These are phyloP conservation scores for Rousettus leschenaultii DNA, from an alignment of 2,113 vertebrate species.

Conservation along the genomic window DNA sequence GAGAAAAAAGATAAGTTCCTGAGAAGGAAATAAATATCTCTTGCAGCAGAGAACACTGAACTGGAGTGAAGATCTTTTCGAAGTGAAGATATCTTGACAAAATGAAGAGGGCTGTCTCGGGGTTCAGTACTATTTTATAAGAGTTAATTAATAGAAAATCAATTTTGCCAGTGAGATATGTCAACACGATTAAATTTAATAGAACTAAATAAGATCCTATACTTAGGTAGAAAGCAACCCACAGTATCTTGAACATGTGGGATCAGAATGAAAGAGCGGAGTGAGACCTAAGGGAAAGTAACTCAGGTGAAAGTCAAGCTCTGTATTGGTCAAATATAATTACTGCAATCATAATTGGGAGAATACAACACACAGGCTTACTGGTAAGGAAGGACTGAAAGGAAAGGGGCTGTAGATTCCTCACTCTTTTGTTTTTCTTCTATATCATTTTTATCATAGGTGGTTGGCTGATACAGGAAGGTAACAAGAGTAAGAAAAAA, in stretches of 20 bases:
- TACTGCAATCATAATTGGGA: too few relatives aligned
- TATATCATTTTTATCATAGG: background rate
- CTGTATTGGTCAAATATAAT: background rate
- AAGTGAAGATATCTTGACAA: background rate
- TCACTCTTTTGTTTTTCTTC: background rate
- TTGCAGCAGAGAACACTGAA: background rate
- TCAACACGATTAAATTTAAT: constrained; percentile 19
- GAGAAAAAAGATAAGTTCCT: background rate
- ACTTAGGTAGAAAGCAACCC: background rate
- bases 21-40: background rate
- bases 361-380: background rate
- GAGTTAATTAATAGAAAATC: background rate
- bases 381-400: background rate
- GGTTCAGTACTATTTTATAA: background rate
- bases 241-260: background rate
- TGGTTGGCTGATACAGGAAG: background rate
- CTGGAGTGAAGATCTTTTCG: background rate
- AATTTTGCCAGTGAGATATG: background rate
- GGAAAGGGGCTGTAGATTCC: background rate
- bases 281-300: background rate
- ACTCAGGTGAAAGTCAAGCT: background rate
- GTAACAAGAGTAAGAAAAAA: background rate
- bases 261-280: background rate
- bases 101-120: background rate
- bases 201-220: background rate